These are phyloP conservation scores for Limnephilus marmoratus DNA, from an alignment of 2,888 invertebrate genomes.

Conservation along the genomic window DNA sequence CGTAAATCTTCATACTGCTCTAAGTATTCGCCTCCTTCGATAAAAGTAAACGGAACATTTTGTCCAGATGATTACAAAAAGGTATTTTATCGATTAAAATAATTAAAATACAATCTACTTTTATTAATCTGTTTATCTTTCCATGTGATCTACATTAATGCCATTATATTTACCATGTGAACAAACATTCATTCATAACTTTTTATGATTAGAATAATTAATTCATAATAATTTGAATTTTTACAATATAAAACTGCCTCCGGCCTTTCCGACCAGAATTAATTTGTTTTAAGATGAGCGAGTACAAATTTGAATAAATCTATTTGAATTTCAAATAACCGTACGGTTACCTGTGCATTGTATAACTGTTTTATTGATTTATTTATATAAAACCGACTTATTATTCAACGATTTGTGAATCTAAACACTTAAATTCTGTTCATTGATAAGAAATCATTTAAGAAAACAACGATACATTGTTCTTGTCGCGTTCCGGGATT, in stretches of 20 bases:
- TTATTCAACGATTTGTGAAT: neutral
- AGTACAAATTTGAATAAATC: slow-evolving; percentile 37
- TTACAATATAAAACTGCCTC: slow-evolving; percentile 38
- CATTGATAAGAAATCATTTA: no score
- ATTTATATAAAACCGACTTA: neutral
- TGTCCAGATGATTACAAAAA: neutral
- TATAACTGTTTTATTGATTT: neutral
- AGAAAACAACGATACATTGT: no score
- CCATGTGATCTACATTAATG: neutral
- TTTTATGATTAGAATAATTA: slow-evolving; percentile 16
- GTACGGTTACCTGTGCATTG: slow-evolving; percentile 19
- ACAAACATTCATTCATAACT: neutral
- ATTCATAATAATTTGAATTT: slow-evolving; percentile 40
- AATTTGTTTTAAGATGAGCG: slow-evolving; percentile 47
- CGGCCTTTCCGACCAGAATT: slow-evolving; percentile 26
- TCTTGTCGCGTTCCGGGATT: no score
- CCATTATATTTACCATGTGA: neutral
- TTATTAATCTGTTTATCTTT: neutral
- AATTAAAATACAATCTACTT: neutral
- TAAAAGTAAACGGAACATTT: neutral
- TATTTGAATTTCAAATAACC: slow-evolving; percentile 39
- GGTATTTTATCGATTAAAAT: neutral
- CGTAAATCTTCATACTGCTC: no score
- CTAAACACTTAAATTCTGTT: neutral
- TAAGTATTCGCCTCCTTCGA: neutral